Conservation (phyloP, 2,888 invertebrate genomes). For the Apamea epomidion region DNA sequence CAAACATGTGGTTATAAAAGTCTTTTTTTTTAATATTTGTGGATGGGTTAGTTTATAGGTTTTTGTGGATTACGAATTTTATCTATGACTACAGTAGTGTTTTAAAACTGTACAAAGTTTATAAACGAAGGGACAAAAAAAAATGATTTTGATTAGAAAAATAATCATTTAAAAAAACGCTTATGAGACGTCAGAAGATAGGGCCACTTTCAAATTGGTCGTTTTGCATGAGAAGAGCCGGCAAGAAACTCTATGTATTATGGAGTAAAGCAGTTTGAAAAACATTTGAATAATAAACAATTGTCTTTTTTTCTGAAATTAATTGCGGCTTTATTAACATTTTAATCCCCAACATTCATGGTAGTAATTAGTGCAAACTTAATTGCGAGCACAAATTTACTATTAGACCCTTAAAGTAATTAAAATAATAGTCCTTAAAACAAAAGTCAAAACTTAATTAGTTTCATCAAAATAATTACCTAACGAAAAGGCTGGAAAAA, state of each 20-base stretch:
- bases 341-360: background rate
- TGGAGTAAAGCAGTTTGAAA: too few species aligned
- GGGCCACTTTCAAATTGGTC: too few species aligned
- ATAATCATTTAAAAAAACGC: too few species aligned
- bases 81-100: background rate
- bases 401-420: background rate
- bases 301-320: background rate
- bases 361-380: slow-evolving; percentile 3
- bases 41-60: background rate
- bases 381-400: background rate
- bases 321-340: background rate
- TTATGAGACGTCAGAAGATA: too few species aligned
- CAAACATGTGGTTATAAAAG: background rate
- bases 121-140: background rate
- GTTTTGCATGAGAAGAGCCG: background rate
- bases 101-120: background rate
- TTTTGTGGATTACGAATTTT: background rate
- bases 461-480: slow-evolving; percentile 33
- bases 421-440: slow-evolving; percentile 8
- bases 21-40: too few species aligned
- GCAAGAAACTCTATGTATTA: too few species aligned
- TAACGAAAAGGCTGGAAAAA: background rate
- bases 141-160: too few species aligned
- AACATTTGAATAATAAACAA: background rate
- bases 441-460: slow-evolving; percentile 36